Base-by-base conservation (phyloP, 2,797 vertebrate genomes). In the Catamblyrhynchus diadema region DNA sequence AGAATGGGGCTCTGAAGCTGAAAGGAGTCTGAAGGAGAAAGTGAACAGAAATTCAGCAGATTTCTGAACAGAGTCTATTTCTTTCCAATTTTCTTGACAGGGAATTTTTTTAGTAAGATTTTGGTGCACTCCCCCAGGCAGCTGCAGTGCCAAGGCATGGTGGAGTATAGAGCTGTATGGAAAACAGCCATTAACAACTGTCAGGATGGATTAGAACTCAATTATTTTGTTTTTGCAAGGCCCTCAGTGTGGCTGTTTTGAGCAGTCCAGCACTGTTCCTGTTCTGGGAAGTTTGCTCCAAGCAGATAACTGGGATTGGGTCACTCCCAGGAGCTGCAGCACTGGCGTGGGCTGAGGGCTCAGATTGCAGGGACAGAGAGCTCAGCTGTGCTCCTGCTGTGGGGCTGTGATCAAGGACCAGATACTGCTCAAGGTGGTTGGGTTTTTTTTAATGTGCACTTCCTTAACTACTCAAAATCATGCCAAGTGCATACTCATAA, bases 161-260 rank as follows among this genome's bases (percentile, higher is more conserved):
- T 1, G 1, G 10, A 67, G 23, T 1, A 1, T 0, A 19, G 27
- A 4, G 8, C 42, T 80, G 0, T 9, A 1, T 50, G 54, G 48
- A 12, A 28, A 44, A 21, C 12, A 23, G 21, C n/a, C 20, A 2
- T 11, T 14, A n/a, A 5, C 4, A 10, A 6, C 8, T 25, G 44
- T 12, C 33, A 3, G 2, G 2, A 1, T 13, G 23, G 37, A 23
- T 64, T 4, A 45, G 47, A 57, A 27, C 27, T 62, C 21, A 3
- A 1, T 32, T 7, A 21, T 7, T 86, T 39, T 22, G 45, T 9
- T 28, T 56, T 35, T 80, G 48, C 18, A 51, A 27, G 33, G 70
- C 67, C 33, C 39, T 35, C 20, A 10, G 27, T 0, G 14, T 1
- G 37, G 42, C 69, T 59, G 71, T 32, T 39, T 17, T 5, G 45